A percentile compares a stretch with the other conserved stretches of the same genome.
phyloP scores from a whole-genome alignment of 2,113 vertebrate species.

The Emydura subglobosa region DNA sequence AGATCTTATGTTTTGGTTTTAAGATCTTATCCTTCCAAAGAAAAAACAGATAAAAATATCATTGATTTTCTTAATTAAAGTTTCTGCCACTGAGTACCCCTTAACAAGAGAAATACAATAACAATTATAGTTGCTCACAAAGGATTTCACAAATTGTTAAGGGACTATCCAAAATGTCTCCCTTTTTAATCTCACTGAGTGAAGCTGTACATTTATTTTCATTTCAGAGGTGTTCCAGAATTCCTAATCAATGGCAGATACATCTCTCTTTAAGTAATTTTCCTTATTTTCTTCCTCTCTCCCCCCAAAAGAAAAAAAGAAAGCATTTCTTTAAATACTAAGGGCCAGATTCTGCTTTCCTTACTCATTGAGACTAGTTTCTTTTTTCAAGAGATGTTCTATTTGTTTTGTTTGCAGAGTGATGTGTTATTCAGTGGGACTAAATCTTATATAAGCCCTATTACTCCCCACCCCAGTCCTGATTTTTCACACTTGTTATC shows the following conservation, averaged over 20 bases:
- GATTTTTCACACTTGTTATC: too few species aligned
- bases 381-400: background rate
- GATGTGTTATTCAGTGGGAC: background rate
- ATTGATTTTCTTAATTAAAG: conserved; percentile 58
- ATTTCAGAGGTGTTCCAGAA: conserved; percentile 23
- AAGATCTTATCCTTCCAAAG: conserved; percentile 12
- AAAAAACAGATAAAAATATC: background rate
- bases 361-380: background rate
- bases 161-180: background rate
- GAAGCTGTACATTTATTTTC: conserved; percentile 39
- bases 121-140: conserved; percentile 36
- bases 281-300: background rate
- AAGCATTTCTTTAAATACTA: background rate
- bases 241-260: conserved; percentile 49
- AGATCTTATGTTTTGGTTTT: background rate
- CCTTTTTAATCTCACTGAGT: conserved; percentile 32
- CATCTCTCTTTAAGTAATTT: conserved; percentile 54
- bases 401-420: background rate
- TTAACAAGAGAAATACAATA: conserved; percentile 47
- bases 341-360: background rate
- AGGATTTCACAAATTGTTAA: conserved; percentile 31
- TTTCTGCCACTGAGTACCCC: background rate
- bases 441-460: background rate
- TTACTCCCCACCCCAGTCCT: too few species aligned
- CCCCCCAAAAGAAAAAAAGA: background rate